Evolutionary conservation across 2,797 vertebrate species (phyloP), one percentile per base, ranked within the genome.

Genomic region (Cebuella pygmaea): DNA sequence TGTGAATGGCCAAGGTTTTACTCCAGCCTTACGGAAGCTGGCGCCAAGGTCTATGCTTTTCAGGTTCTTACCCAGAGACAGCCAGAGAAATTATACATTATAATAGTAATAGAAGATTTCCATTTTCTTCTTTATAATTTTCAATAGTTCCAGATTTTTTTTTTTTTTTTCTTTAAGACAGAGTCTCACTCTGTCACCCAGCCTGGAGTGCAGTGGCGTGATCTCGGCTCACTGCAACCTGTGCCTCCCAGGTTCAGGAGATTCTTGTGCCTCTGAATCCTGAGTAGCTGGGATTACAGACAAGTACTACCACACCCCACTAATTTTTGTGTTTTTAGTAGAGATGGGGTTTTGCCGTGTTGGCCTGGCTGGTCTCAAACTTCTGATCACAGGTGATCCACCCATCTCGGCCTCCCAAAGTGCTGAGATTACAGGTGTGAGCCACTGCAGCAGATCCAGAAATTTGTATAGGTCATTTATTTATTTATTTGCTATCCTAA

Each of bases 1-100:
- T 95, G 10, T 17, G 70, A 64, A 39, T 52, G 94, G 20, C 33
- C 4, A 13, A 85, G 36, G 1, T 83, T 83, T 19, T 30, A n/a
- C 15, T 92, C 44, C 44, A 79, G 20, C 33, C 14, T 14, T 14
- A 46, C 7, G 22, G 24, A 41, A 83, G 9, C 8, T 52, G 41
- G 36, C 41, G 83, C 67, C n/a, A 36, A 24, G 3, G 9, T 64
- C 8, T 57, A 7, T 7, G 20, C 15, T 46, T 15, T 78, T 88
- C 10, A 33, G 39, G 26, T 86, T 55, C 57, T 36, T 20, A 85
- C 19, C 46, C 12, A 39, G 4, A 33, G 9, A 44, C 2, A 74
- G 19, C 7, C 46, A 48, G 6, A 70, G 5, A 46, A 8, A 1
- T 7, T 4, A 8, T 0, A n/a, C 1, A 33, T 1, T 14, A 36